Conservation (phyloP, 2,888 invertebrate genomes). For the Fragum fragum region DNA sequence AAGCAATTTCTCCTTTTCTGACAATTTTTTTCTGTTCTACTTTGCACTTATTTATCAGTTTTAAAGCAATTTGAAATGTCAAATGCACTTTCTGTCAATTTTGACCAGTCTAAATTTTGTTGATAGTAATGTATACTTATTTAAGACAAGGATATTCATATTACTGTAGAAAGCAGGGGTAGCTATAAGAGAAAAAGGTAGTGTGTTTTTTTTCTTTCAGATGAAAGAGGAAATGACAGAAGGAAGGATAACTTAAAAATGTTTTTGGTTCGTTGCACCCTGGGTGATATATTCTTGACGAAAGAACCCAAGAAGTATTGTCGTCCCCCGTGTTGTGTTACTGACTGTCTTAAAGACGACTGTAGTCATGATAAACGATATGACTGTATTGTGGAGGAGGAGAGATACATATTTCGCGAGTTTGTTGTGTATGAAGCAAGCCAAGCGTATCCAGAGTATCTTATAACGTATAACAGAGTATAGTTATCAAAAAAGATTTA, state of each 20-base stretch:
- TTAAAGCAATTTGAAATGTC: too few species aligned
- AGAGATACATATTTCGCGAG: conserved; percentile 70
- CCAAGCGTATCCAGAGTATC: conserved; percentile 72
- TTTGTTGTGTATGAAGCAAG: conserved; percentile 72
- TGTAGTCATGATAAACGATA: conserved; percentile 65
- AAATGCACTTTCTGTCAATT: too few species aligned
- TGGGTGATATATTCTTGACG: conserved; percentile 64
- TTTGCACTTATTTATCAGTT: too few species aligned
- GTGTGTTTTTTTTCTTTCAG: too few species aligned
- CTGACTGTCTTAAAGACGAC: conserved; percentile 33
- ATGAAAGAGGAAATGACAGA: conserved; percentile 33
- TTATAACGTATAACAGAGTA: conserved; percentile 70
- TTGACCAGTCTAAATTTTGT: conserved; percentile 42
- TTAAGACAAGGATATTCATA: too few species aligned
- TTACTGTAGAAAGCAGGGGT: too few species aligned
- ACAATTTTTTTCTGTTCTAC: too few species aligned
- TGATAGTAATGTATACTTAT: too few species aligned
- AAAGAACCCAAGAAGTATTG: conserved; percentile 44
- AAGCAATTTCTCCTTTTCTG: conserved; percentile 3
- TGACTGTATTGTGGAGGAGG: conserved; percentile 71
- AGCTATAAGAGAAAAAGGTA: too few species aligned
- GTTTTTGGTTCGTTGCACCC: conserved; percentile 61
- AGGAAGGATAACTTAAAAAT: conserved; percentile 44
- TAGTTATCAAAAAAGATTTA: too few species aligned
- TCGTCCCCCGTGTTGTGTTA: conserved; percentile 65